These are phyloP conservation scores for Isichthys henryi DNA, from an alignment of 2,113 vertebrate species.

Conservation along the genomic window DNA sequence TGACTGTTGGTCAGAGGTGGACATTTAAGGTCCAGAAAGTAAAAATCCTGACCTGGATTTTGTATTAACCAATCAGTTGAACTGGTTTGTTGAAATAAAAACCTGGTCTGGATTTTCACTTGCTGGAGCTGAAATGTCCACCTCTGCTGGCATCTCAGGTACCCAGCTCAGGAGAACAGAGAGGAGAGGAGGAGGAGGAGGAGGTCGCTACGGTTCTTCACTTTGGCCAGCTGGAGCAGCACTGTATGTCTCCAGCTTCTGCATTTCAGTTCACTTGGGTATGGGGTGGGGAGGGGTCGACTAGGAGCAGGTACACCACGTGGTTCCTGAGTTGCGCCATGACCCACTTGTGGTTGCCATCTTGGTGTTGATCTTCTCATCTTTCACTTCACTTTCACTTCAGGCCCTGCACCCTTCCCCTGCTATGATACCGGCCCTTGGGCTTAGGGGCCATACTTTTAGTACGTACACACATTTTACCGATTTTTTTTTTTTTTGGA, in stretches of 20 bases:
- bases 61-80: neutral
- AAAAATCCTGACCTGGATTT: neutral
- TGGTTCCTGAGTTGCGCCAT: neutral
- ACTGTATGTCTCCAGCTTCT: constrained; percentile 16
- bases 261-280: neutral
- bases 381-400: too few relatives aligned
- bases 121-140: neutral
- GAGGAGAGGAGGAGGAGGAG: constrained; percentile 20
- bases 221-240: constrained; percentile 27
- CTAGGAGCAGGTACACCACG: neutral
- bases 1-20: neutral
- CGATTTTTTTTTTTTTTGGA: too few relatives aligned
- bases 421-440: neutral
- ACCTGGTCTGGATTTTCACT: neutral
- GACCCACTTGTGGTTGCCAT: neutral
- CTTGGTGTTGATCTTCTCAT: neutral
- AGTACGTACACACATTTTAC: too few relatives aligned
- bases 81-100: neutral
- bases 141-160: constrained; percentile 21
- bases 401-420: neutral
- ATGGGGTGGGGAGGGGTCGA: neutral
- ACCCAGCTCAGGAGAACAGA: constrained; percentile 21
- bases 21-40: neutral
- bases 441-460: too few relatives aligned
- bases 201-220: constrained; percentile 38